phyloP scores from a whole-genome alignment of 2,888 invertebrate species.

The Pseudococcus viburni region DNA sequence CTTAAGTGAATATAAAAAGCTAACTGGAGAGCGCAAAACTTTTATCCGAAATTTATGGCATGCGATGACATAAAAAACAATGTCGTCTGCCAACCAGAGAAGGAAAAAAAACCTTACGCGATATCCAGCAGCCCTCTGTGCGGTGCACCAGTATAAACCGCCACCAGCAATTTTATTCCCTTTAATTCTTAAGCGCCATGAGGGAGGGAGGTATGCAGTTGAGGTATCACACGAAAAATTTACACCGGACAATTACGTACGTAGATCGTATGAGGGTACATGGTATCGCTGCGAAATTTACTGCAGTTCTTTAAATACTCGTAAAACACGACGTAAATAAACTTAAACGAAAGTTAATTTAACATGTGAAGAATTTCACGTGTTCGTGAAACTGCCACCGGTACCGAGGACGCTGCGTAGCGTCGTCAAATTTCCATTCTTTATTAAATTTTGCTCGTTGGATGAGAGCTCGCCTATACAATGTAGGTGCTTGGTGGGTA shows the following conservation, averaged over 20 bases:
- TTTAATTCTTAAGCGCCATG: background rate
- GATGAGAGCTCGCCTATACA: background rate
- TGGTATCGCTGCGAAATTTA: background rate
- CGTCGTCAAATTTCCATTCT: slow-evolving; percentile 13
- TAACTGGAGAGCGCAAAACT: slow-evolving; percentile 51
- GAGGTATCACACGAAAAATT: background rate
- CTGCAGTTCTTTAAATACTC: slow-evolving; percentile 47
- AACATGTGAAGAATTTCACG: slow-evolving; percentile 53
- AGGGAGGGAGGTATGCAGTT: background rate
- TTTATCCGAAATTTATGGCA: slow-evolving; percentile 53
- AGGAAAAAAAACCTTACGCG: background rate
- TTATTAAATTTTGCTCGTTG: background rate
- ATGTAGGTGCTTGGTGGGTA: too few species aligned
- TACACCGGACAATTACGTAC: slow-evolving; percentile 40
- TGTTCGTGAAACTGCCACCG: background rate
- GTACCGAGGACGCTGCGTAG: background rate
- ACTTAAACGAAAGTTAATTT: slow-evolving; percentile 46
- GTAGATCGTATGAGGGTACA: background rate
- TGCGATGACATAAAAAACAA: slow-evolving; percentile 54
- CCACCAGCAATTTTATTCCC: background rate
- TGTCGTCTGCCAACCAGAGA: background rate
- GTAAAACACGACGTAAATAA: slow-evolving; percentile 51
- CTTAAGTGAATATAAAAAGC: slow-evolving; percentile 58
- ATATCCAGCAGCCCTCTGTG: slow-evolving; percentile 2
- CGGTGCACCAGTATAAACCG: background rate